Evolutionary conservation across 2,888 invertebrate genomes (phyloP).

Genomic region (Morinoia aosen): DNA sequence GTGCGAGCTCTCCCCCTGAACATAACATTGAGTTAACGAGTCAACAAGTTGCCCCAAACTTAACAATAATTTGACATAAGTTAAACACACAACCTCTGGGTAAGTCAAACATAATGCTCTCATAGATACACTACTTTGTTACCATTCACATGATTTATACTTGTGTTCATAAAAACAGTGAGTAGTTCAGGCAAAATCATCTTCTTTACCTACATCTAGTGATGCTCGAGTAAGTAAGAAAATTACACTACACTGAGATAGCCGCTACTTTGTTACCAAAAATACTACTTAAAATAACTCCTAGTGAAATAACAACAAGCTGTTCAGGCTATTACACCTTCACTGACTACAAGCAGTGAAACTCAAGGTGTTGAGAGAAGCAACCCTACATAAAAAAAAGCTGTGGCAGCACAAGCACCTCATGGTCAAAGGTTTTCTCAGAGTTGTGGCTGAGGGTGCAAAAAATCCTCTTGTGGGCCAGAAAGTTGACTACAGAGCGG

Average conservation of each 20-base stretch:
- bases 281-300: background rate
- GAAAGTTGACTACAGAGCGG: constrained; percentile 87
- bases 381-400: background rate
- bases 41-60: background rate
- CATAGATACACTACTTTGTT: background rate
- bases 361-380: background rate
- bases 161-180: no score
- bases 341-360: background rate
- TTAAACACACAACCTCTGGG: no score
- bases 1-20: constrained; percentile 19
- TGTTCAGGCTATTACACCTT: background rate
- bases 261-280: no score
- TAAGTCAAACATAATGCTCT: background rate
- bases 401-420: background rate
- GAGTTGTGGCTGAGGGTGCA: constrained; percentile 55
- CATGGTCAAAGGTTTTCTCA: background rate
- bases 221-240: no score
- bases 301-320: background rate
- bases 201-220: no score
- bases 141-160: background rate
- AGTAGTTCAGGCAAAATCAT: no score
- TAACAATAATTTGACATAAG: no score
- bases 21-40: background rate
- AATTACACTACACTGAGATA: no score
- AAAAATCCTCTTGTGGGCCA: constrained; percentile 89